Evolutionary conservation across 2,888 invertebrate species (phyloP).

Genomic region (Abrostola triplasia): DNA sequence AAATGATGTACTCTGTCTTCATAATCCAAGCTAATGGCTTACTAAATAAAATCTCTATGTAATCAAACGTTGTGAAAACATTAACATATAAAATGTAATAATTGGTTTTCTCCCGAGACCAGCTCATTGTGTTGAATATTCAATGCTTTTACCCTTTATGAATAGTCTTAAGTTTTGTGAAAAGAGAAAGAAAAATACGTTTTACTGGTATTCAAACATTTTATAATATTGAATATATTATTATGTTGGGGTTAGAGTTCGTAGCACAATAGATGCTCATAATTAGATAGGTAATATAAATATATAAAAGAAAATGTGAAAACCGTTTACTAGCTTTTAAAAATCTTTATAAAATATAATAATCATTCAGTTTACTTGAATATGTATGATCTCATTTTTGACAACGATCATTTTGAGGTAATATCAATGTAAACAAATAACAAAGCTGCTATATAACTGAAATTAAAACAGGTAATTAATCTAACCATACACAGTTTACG

Average conservation of each 20-base stretch:
- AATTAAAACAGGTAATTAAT: no score
- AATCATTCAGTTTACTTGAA: no score
- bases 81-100: slow-evolving; percentile 44
- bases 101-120: slow-evolving; percentile 23
- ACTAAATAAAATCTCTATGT: slow-evolving; percentile 36
- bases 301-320: neutral
- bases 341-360: no score
- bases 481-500: neutral
- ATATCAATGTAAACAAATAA: no score
- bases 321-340: no score
- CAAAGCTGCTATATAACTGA: no score
- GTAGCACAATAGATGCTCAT: neutral
- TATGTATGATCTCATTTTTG: no score
- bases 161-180: slow-evolving; percentile 1
- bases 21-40: slow-evolving; percentile 34
- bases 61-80: slow-evolving; percentile 46
- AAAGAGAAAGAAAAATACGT: slow-evolving; percentile 1
- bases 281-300: neutral
- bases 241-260: neutral
- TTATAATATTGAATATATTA: neutral
- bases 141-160: slow-evolving; percentile 31
- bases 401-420: no score
- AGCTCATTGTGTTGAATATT: slow-evolving; percentile 45
- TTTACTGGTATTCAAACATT: neutral
- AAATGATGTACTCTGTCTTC: slow-evolving; percentile 36